A percentile compares a stretch with the other conserved stretches of the same genome.
These are phyloP conservation scores for Agonum fuliginosum DNA, from an alignment of 2,888 invertebrate species.

Conservation along the genomic window DNA sequence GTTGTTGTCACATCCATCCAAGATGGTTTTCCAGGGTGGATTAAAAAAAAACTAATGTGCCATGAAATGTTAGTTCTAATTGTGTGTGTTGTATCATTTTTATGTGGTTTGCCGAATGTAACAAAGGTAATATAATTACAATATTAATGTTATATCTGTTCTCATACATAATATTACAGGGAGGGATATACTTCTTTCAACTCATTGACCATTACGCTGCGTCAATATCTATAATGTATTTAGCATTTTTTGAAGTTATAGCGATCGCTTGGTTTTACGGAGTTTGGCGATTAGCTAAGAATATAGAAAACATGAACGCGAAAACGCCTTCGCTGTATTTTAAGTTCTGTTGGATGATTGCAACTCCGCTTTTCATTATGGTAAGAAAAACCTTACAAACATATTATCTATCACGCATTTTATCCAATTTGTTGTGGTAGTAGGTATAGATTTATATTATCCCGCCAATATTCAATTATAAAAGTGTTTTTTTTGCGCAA, in stretches of 20 bases:
- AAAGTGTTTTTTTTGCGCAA: no score
- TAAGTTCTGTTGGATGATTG: slow-evolving; percentile 89
- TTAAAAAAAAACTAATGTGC: slow-evolving; percentile 86
- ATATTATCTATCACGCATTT: no score
- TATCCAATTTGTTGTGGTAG: no score
- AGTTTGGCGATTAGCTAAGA: slow-evolving; percentile 84
- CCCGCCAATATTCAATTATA: no score
- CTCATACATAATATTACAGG: slow-evolving; percentile 76
- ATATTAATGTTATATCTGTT: neutral
- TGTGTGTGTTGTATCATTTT: slow-evolving; percentile 88
- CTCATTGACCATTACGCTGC: slow-evolving; percentile 96
- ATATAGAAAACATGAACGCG: slow-evolving; percentile 94
- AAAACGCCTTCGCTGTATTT: slow-evolving; percentile 86
- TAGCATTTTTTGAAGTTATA: slow-evolving; percentile 95
- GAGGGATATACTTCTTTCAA: slow-evolving; percentile 94
- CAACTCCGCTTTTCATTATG: slow-evolving; percentile 86
- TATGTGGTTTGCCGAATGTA: slow-evolving; percentile 91
- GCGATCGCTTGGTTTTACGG: slow-evolving; percentile 96
- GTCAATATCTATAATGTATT: slow-evolving; percentile 91
- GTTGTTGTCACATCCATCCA: slow-evolving; percentile 95
- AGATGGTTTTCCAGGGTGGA: slow-evolving; percentile 93
- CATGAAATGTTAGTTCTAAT: slow-evolving; percentile 90
- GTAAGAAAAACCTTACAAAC: no score
- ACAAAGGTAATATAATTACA: slow-evolving; percentile 78
- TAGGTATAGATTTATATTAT: no score